phyloP scores from a whole-genome alignment of 2,113 vertebrate genomes.

The Opisthocomus hoazin region DNA sequence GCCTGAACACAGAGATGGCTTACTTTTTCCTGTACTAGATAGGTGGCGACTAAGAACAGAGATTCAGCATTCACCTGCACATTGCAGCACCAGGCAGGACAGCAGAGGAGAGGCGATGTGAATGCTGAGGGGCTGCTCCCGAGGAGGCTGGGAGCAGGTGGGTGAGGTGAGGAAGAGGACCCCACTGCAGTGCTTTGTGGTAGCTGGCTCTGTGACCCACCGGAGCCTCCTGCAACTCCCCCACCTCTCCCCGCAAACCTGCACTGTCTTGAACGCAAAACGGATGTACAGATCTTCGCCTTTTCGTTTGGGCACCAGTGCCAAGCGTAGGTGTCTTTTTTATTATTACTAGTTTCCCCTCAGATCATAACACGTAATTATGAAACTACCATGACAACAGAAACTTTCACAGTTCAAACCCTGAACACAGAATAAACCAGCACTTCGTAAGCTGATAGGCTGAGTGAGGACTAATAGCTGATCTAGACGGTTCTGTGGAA shows the following conservation, averaged over 20 bases:
- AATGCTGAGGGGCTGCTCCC: neutral
- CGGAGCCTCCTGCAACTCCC: neutral
- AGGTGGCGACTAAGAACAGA: too few species aligned
- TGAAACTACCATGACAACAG: neutral
- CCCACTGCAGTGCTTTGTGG: neutral
- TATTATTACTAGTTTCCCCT: neutral
- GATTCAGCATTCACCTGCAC: neutral
- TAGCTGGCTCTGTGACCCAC: slow-evolving; percentile 54
- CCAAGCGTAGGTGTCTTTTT: neutral
- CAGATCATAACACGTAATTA: neutral
- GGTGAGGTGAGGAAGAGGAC: neutral
- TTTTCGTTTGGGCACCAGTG: neutral
- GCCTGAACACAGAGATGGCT: neutral
- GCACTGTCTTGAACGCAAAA: neutral
- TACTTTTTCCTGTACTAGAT: fast-evolving
- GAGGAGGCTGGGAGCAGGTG: neutral
- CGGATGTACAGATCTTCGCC: neutral
- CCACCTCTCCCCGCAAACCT: neutral
- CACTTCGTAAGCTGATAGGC: neutral
- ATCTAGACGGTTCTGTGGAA: neutral
- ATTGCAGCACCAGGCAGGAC: neutral
- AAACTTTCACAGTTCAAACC: neutral
- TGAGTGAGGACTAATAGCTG: neutral
- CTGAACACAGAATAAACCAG: neutral
- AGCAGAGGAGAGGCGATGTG: neutral